Base-by-base conservation (phyloP, 2,888 invertebrate species). In the Parnassius glacialis region DNA sequence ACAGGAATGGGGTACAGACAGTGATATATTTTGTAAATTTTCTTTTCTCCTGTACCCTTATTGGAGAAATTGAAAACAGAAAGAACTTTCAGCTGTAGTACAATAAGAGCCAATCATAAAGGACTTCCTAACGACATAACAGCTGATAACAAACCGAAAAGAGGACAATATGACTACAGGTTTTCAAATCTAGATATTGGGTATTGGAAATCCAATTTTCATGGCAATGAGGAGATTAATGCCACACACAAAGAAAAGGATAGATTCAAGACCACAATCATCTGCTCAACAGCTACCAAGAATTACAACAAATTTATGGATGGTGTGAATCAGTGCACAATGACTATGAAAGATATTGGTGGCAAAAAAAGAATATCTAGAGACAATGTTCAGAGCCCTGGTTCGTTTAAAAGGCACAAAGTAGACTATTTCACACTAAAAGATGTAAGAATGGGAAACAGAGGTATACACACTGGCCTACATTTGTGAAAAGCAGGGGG, bases 401-500 rank as follows among this genome's bases (percentile, higher is more conserved):
- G 69, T 43, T 65, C 65, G 53, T 70, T 67, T 41, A 72, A 71
- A 64, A 68, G 68, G 44, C 68, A 69, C 66, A 70, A 64, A 70
- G 62, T 68, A 62, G 64, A 65, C 51, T 70, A 65, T 58, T 71
- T 68, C 20, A 72, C 70, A 64, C 42, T 69, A 56, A 70, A 67
- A 70, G 67, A 68, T 66, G 67, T 70, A 51, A 65, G 70, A 13
- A 64, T 70, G 57, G 68, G 67, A 64, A 73, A 73, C 54, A 65
- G 68, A 67, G 70, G 70, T 62, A 68, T 71, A 25, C 71, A 71
- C 67, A n/a, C n/a, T 71, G 70, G 70, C 71, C 68, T 67, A 68
- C 55, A n/a, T 71, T 68, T 43, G 64, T 60, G 65, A 61, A 65
- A 56, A 69, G 68, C 16, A 71, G 70, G 54, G 70, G 67, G 65